A percentile compares a stretch with the other conserved stretches of the same genome.
These are phyloP conservation scores for Lumbricus terrestris DNA, from an alignment of 2,888 invertebrate species.

Conservation along the genomic window DNA sequence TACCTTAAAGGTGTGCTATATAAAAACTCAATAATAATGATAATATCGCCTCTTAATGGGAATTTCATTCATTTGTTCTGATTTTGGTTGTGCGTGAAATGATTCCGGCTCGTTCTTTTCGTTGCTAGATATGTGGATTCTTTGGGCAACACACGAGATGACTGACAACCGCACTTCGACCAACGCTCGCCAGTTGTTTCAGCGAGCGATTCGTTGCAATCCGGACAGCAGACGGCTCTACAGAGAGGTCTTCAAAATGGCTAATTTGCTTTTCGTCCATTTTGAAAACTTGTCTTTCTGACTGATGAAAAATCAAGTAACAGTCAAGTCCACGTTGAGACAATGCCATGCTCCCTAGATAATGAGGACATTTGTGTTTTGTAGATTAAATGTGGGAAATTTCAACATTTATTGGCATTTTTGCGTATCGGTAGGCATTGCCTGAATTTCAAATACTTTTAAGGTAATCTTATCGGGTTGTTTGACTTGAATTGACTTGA, in stretches of 20 bases:
- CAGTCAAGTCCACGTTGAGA: no score
- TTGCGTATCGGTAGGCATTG: not conserved
- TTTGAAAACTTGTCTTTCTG: not conserved
- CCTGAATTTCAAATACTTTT: not conserved
- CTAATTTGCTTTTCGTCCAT: not conserved
- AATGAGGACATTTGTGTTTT: no score
- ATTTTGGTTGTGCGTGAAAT: not conserved
- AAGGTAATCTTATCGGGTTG: not conserved
- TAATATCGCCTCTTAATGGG: no score
- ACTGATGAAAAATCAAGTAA: not conserved
- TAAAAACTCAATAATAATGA: no score
- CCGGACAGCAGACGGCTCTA: slow-evolving; percentile 71
- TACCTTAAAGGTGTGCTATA: no score
- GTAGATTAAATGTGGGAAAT: not conserved
- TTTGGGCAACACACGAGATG: slow-evolving; percentile 77
- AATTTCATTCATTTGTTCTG: not conserved
- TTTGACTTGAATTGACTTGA: not conserved
- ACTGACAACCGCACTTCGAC: slow-evolving; percentile 70
- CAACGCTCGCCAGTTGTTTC: slow-evolving; percentile 71
- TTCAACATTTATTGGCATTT: not conserved
- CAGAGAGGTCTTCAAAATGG: slow-evolving; percentile 39
- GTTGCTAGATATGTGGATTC: slow-evolving; percentile 70
- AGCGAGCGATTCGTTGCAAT: slow-evolving; percentile 76
- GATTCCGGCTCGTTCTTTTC: not conserved
- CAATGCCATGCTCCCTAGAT: no score